Conservation (phyloP, 2,113 vertebrate species). For the Archocentrus centrarchus region DNA sequence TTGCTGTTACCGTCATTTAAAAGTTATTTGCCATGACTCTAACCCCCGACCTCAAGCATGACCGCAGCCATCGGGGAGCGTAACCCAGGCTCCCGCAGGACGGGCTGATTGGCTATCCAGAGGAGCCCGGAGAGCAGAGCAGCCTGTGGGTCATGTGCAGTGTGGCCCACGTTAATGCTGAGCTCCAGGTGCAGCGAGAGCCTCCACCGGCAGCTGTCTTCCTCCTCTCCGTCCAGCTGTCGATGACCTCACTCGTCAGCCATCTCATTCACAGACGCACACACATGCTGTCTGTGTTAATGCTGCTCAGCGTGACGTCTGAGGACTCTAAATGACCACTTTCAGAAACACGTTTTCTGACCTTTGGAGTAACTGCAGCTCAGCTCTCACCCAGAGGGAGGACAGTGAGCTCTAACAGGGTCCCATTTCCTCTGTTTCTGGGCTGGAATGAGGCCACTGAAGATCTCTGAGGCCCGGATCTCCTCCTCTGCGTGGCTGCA, state of each 20-base stretch:
- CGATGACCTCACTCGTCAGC: conserved; percentile 36
- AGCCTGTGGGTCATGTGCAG: neutral
- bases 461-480: no score
- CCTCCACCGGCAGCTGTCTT: conserved; percentile 30
- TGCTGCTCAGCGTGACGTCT: neutral
- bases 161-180: neutral
- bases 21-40: neutral
- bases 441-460: conserved; percentile 34
- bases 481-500: neutral
- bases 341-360: neutral
- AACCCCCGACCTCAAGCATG: neutral
- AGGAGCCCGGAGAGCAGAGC: neutral
- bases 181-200: conserved; percentile 43
- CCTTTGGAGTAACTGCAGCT: neutral
- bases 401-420: conserved; percentile 29
- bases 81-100: neutral
- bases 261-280: neutral
- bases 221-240: conserved; percentile 42
- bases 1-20: neutral
- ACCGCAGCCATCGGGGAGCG: neutral
- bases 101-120: neutral
- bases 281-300: neutral
- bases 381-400: neutral
- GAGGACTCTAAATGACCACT: neutral
- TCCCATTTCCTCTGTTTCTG: conserved; percentile 57